A percentile compares a stretch with the other conserved stretches of the same genome.
Conservation (phyloP, 1,140 invertebrate genomes). For the Aradophagus sp. region DNA sequence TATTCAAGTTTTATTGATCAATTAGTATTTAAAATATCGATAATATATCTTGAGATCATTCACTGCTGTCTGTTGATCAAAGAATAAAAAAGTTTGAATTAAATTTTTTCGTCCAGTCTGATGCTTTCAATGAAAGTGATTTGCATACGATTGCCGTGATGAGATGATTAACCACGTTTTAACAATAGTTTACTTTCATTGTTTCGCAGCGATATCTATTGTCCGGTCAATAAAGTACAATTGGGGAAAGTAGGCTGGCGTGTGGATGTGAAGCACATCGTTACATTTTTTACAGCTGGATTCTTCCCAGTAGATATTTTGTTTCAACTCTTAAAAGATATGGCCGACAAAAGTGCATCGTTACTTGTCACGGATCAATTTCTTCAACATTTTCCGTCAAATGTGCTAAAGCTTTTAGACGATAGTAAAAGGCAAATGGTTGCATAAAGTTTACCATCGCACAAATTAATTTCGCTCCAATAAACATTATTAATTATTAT, state of each 20-base stretch:
- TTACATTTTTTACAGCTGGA: conserved; percentile 53
- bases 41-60: no score
- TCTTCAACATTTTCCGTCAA: conserved; percentile 3
- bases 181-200: conserved; percentile 43
- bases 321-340: conserved; percentile 25
- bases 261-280: conserved; percentile 44
- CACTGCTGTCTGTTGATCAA: no score
- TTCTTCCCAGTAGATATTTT: conserved; percentile 42
- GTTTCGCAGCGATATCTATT: conserved; percentile 44
- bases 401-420: no score
- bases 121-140: conserved; percentile 30
- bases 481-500: no score
- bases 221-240: conserved; percentile 46
- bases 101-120: conserved; percentile 1
- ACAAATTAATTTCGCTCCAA: no score
- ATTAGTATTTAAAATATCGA: no score
- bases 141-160: conserved; percentile 28
- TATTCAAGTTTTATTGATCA: no score
- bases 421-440: conserved; percentile 1
- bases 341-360: conserved; percentile 24
- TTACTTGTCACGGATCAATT: conserved; percentile 20
- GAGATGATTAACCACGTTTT: conserved; percentile 38
- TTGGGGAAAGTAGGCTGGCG: conserved; percentile 48
- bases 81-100: no score
- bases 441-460: background rate